Evolutionary conservation across 2,888 invertebrate genomes (phyloP).

Genomic region (Scaptomyza polygonia): DNA sequence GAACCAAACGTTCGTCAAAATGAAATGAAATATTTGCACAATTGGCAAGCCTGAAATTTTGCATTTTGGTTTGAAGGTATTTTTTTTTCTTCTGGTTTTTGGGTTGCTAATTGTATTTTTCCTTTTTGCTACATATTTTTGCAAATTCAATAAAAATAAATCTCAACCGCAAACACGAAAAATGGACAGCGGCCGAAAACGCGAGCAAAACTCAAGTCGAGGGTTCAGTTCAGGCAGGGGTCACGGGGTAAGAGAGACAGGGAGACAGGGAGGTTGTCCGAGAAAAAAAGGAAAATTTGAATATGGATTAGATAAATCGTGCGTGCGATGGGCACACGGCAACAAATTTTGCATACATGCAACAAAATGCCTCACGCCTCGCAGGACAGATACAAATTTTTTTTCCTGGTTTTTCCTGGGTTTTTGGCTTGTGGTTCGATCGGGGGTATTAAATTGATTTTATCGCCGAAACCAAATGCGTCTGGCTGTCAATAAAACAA

Average conservation of each 20-base stretch:
- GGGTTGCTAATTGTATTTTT: constrained; percentile 47
- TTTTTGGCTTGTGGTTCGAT: constrained; percentile 30
- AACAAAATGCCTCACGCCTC: constrained; percentile 55
- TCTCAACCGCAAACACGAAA: constrained; percentile 74
- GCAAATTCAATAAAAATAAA: constrained; percentile 78
- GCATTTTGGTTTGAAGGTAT: background rate
- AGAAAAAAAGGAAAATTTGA: constrained; percentile 68
- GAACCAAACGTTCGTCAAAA: constrained; percentile 8
- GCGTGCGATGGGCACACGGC: constrained; percentile 59
- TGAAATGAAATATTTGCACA: constrained; percentile 50
- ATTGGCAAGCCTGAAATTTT: constrained; percentile 16
- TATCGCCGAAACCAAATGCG: constrained; percentile 71
- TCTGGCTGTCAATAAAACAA: constrained; percentile 76
- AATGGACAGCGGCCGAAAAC: constrained; percentile 47
- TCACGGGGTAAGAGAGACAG: background rate
- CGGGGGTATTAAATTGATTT: constrained; percentile 74
- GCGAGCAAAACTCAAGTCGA: constrained; percentile 11
- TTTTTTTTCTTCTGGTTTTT: background rate
- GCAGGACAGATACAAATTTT: constrained; percentile 3
- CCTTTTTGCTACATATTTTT: constrained; percentile 22
- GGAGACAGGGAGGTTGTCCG: constrained; percentile 43
- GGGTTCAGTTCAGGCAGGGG: constrained; percentile 1
- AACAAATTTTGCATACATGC: constrained; percentile 57
- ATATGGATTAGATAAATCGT: constrained; percentile 78
- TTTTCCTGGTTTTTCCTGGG: too few relatives aligned